Conservation (phyloP, 2,888 invertebrate species). For the Ornithoptera alexandrae region DNA sequence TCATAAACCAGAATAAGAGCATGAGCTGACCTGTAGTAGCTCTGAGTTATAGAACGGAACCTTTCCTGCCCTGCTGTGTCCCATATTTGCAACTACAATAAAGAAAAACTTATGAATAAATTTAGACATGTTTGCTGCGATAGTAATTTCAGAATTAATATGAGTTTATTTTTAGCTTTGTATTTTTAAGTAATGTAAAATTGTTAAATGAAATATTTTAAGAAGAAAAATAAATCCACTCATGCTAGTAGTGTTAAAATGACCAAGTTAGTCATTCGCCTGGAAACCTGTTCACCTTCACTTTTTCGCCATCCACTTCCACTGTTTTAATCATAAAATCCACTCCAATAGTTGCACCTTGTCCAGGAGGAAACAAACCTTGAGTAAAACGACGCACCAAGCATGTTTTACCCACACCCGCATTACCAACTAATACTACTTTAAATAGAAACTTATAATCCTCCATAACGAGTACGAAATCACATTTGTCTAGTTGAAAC, state of each 20-base stretch:
- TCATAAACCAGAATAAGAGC: constrained; percentile 98
- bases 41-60: constrained; percentile 98
- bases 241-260: constrained; percentile 5
- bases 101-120: not conserved
- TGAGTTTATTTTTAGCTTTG: no score
- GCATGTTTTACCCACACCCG: constrained; percentile 99
- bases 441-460: constrained; percentile 99
- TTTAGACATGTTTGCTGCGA: no score
- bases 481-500: constrained; percentile 54
- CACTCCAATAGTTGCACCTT: constrained; percentile 98
- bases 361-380: constrained; percentile 98
- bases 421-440: constrained; percentile 98
- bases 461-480: constrained; percentile 85
- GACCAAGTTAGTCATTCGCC: constrained; percentile 14
- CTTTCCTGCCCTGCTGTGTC: constrained; percentile 98
- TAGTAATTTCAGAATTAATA: no score
- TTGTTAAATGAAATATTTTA: not conserved
- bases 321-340: constrained; percentile 99
- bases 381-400: constrained; percentile 98
- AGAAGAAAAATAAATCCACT: no score
- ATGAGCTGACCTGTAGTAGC: constrained; percentile 98
- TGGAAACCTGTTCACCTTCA: constrained; percentile 83
- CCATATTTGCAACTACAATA: constrained; percentile 96
- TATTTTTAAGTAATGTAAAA: not conserved
- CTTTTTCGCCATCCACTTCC: constrained; percentile 96